Conservation (phyloP, 2,797 vertebrate species). For the Ctenochaetus hawaiiensis region DNA sequence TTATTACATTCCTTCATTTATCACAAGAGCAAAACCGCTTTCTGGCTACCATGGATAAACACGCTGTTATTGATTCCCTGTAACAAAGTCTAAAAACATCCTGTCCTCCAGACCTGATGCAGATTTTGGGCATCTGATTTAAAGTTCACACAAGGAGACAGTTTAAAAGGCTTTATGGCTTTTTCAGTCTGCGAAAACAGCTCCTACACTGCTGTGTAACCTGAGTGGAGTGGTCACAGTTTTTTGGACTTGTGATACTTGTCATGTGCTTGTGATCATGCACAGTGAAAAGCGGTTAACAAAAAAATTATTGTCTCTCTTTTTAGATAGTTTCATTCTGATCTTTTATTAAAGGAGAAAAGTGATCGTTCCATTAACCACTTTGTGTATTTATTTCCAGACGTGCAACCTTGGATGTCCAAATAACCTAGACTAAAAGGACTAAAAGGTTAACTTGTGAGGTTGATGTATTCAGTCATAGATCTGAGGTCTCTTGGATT, state of each 20-base stretch:
- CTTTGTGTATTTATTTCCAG: not conserved
- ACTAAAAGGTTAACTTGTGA: not conserved
- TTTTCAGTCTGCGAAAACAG: conserved; percentile 10
- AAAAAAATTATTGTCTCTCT: not conserved
- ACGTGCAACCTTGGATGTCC: not conserved
- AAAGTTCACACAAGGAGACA: conserved; percentile 21
- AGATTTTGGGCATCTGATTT: conserved; percentile 2
- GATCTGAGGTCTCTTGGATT: not conserved
- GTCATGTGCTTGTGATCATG: not conserved
- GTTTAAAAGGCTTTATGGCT: conserved; percentile 1
- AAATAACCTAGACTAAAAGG: not conserved
- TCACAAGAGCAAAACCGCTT: conserved; percentile 22
- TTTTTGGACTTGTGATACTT: not conserved
- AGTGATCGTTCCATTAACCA: not conserved
- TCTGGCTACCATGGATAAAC: conserved; percentile 25
- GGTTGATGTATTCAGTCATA: not conserved
- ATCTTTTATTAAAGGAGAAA: not conserved
- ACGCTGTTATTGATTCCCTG: conserved; percentile 24
- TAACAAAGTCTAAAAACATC: conserved; percentile 28
- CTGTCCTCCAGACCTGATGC: conserved; percentile 20
- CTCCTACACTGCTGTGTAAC: not conserved
- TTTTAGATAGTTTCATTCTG: not conserved
- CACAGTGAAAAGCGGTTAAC: not conserved
- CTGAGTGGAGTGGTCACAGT: not conserved
- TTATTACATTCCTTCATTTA: conserved; percentile 51